Percentiles rank a stretch among this genome's conserved stretches.
phyloP scores from a whole-genome alignment of 2,797 vertebrate genomes.

The Anguilla anguilla region DNA sequence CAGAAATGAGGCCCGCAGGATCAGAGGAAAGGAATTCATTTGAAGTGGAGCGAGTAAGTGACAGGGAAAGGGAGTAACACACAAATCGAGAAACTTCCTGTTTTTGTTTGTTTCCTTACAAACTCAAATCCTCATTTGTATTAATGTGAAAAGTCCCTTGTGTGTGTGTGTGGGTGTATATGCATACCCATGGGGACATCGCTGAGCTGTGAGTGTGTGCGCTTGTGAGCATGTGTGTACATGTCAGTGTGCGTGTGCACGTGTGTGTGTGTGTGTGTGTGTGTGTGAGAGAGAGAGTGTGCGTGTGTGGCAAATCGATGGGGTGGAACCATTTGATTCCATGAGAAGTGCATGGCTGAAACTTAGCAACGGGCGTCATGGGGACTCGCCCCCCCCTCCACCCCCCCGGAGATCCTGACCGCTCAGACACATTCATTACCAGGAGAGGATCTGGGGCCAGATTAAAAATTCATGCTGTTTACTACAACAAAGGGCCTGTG shows the following conservation, averaged over 20 bases:
- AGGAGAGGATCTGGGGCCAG: conserved; percentile 67
- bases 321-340: conserved; percentile 64
- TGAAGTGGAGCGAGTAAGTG: conserved; percentile 47
- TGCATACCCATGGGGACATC: conserved; percentile 28
- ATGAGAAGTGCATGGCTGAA: conserved; percentile 67
- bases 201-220: conserved; percentile 1
- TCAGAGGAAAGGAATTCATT: conserved; percentile 57
- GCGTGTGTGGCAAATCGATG: conserved; percentile 51
- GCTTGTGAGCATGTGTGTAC: not conserved
- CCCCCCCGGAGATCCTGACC: conserved; percentile 66
- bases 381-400: conserved; percentile 64
- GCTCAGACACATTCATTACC: conserved; percentile 73
- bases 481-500: conserved; percentile 71
- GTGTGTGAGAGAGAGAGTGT: too few species aligned
- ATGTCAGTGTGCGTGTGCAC: conserved; percentile 26
- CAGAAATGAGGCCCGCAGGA: conserved; percentile 55
- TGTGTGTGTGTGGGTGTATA: not conserved
- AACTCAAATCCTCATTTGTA: not conserved
- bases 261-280: conserved; percentile 24
- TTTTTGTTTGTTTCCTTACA: not conserved
- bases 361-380: conserved; percentile 72
- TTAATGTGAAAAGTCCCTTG: conserved; percentile 6
- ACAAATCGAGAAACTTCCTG: not conserved
- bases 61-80: not conserved
- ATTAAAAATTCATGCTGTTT: conserved; percentile 84